A percentile compares a stretch with the other conserved stretches of the same genome.
Conservation (phyloP, 2,888 invertebrate genomes). For the Drosophila diplacantha region DNA sequence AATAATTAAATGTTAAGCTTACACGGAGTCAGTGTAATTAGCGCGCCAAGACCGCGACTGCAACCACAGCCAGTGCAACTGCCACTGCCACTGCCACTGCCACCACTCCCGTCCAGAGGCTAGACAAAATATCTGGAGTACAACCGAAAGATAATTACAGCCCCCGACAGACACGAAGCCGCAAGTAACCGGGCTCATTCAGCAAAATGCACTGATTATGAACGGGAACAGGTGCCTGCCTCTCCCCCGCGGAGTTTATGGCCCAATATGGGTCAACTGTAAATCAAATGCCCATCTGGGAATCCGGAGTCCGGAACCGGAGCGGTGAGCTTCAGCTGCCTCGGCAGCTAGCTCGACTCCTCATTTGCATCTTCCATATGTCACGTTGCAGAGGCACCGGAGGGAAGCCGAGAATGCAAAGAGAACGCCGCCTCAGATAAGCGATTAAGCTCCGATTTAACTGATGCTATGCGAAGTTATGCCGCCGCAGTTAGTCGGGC, state of each 20-base stretch:
- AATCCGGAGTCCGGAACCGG: conserved; percentile 2
- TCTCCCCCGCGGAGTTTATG: conserved; percentile 50
- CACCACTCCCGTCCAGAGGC: conserved; percentile 29
- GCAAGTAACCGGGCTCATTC: conserved; percentile 43
- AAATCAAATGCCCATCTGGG: conserved; percentile 32
- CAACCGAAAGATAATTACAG: conserved; percentile 69
- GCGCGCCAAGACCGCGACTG: conserved; percentile 36
- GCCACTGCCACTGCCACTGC: conserved; percentile 18
- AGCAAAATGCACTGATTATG: conserved; percentile 70
- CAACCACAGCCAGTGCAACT: conserved; percentile 21
- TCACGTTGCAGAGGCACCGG: conserved; percentile 25
- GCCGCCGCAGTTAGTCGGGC: conserved; percentile 32
- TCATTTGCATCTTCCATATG: conserved; percentile 28
- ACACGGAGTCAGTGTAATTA: conserved; percentile 71
- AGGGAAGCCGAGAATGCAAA: conserved; percentile 22
- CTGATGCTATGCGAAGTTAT: conserved; percentile 73
- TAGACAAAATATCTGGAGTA: conserved; percentile 68
- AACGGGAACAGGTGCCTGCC: conserved; percentile 60
- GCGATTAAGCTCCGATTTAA: conserved; percentile 69
- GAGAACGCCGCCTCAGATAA: conserved; percentile 65
- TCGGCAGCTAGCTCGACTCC: conserved; percentile 2
- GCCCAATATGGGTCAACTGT: conserved; percentile 48
- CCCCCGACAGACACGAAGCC: conserved; percentile 59
- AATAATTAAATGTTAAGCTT: conserved; percentile 72
- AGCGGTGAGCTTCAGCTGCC: not conserved